Base-by-base conservation (phyloP, 2,888 invertebrate genomes). In the Drymonia ruficornis region DNA sequence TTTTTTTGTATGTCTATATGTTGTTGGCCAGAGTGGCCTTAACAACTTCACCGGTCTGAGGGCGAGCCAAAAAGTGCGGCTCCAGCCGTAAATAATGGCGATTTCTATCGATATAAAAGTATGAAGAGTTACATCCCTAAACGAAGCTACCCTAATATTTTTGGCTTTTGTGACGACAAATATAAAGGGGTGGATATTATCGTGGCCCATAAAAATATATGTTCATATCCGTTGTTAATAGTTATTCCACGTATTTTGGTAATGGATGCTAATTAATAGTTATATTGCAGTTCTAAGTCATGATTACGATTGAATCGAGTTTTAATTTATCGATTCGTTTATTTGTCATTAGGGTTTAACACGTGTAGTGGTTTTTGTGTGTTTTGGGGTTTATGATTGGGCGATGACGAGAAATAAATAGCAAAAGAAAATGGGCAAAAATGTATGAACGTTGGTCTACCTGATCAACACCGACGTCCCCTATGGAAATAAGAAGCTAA, bases 181-280 rank as follows among this genome's bases (percentile, higher is more conserved):
- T 67, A 73, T 70, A 58, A 72, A 72, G 50, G 52, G 49, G 54
- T 52, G 34, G 63, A 60, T 64, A 64, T 69, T 73, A 70, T 64
- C 64, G 61, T 40, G 45, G 48, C 48, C 54, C 53, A 68, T 66
- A 66, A 69, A 67, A 71, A 62, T 74, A 68, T 69, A 68, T 61
- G 67, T 72, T 74, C 70, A 76, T 70, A 59, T 65, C 50, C 52
- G 57, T 67, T 76, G 65, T 63, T 67, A 69, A 63, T 49, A 45
- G 28, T 34, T 19, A 19, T 7, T 40, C 47, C 16, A 45, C 6
- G 29, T 28, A 9, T 19, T 15, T 9, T 4, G 11, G 48, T 34
- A 48, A 48, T 36, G 31, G 18, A 23, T 28, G 16, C 23, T 15
- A 49, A 28, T 50, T 42, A 50, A 50, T 50, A 15, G 16, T 42